Evolutionary conservation across 2,797 vertebrate genomes (phyloP).

Genomic region (Fistularia commersonii): DNA sequence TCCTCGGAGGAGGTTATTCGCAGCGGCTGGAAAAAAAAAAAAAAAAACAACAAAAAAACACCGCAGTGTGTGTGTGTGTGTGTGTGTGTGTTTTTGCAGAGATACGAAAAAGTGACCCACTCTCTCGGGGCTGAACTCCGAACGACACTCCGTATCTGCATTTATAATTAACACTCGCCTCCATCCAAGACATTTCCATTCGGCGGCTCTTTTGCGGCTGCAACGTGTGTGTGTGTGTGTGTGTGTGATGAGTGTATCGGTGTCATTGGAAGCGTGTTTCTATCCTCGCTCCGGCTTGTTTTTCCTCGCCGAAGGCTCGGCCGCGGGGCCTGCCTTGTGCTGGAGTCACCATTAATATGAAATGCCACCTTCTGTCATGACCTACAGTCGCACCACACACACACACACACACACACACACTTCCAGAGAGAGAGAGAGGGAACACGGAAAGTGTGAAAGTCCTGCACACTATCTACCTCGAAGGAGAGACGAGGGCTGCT

Average conservation of each 20-base stretch:
- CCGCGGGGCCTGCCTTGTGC: constrained; percentile 38
- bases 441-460: no score
- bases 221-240: constrained; percentile 11
- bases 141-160: constrained; percentile 54
- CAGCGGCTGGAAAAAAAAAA: constrained; percentile 14
- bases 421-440: no score
- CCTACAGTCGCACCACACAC: constrained; percentile 43
- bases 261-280: constrained; percentile 20
- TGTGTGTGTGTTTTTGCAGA: constrained; percentile 10
- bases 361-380: constrained; percentile 75
- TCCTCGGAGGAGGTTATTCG: constrained; percentile 20
- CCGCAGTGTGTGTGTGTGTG: no score
- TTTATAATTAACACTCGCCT: constrained; percentile 45
- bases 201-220: constrained; percentile 10
- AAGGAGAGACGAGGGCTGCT: no score
- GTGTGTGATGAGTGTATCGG: constrained; percentile 13
- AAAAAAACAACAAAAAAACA: not conserved
- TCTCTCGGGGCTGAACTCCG: constrained; percentile 48
- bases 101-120: constrained; percentile 25
- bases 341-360: constrained; percentile 76
- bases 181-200: constrained; percentile 47
- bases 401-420: not conserved
- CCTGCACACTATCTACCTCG: no score
- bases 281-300: constrained; percentile 23
- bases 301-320: constrained; percentile 57